Base-by-base conservation (phyloP, 2,888 invertebrate species). In the Nemurella pictetii region DNA sequence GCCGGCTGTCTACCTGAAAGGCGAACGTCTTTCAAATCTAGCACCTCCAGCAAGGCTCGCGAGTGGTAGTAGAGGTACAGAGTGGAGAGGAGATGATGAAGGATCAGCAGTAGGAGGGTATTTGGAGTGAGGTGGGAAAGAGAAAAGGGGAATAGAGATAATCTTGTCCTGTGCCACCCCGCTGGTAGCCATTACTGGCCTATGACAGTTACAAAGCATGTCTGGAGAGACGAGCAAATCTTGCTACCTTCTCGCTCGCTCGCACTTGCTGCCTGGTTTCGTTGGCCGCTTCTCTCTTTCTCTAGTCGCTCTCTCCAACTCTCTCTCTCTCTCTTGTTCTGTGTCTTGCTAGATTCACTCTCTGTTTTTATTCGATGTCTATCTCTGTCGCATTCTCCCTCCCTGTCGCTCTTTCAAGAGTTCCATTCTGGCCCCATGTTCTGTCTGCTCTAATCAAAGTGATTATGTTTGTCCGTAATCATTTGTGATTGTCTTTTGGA, bases 101-200 rank as follows among this genome's bases (percentile, higher is more conserved):
- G 55, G 55, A 55, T 55, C 55, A 55, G 55, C 55, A 55, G 55
- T 55, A 55, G 55, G 55, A 55, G 55, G 55, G 55, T 55, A 55
- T 55, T 20, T 55, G 20, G 55, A 55, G 55, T 55, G 55, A 55
- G 55, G 55, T 7, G 55, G n/a, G 55, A 55, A 55, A 55, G 55
- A 55, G 55, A 55, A 55, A 55, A 12, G 55, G 55, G 55, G 55
- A 55, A 55, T 55, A 55, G 28, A 86, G 86, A 86, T 86, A 86
- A 86, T 86, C 85, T 85, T 85, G 84, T 85, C 86, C 83, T 77
- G 83, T 77, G 86, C 82, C 85, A 30, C 84, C 86, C 86, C 84
- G 86, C 86, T 85, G 85, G 77, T 84, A 86, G 85, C 86, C 85
- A 86, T 86, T 86, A 86, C 86, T 84, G 85, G 83, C 82, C 83